Evolutionary conservation across 1,140 invertebrate species (phyloP), one percentile per base, ranked within the genome.

Genomic region (Lamellibrachia luymesi): DNA sequence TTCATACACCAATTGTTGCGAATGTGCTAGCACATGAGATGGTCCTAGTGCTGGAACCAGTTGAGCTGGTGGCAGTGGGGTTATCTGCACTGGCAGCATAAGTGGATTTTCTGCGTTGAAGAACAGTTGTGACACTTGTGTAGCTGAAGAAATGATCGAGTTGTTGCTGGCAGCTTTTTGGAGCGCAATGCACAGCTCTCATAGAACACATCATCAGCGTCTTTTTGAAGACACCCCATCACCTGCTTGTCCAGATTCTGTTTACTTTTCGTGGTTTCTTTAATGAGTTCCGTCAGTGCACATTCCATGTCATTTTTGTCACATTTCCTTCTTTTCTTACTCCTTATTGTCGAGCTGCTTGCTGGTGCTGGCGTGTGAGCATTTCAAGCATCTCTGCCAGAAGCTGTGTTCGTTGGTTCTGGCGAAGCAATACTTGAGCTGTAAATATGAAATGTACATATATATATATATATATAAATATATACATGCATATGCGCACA

Each of bases 361-460:
- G n/a, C n/a, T n/a, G n/a, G n/a, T n/a, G n/a, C n/a, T n/a, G n/a
- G n/a, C n/a, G n/a, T n/a, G n/a, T n/a, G n/a, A n/a, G n/a, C n/a
- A 1, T 91, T 91, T 91, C 2, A 50, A 50, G 7, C 49, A 90
- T 10, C 22, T 8, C n/a, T 90, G 90, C 25, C 49, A 50, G 90
- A 38, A 91, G 90, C 50, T 25, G 49, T 91, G 38, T 49, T 49
- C 25, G 22, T 91, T 91, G 22, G 4, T 91, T 13, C 90, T 4
- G 50, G 50, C 27, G 90, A 38, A 49, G 10, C 25, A 91, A 91
- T 91, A 91, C 50, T 91, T 91, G 90, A 91, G 6, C 90, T 91
- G 90, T 27, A 91, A 27, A 49, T 50, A 38, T 38, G 10, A 13
- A 50, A 91, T 38, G 49, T 90, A 90, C 22, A 38, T n/a, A n/a